A percentile compares a stretch with the other conserved stretches of the same genome.
These are phyloP conservation scores for Meloe dianella DNA, from an alignment of 2,888 invertebrate genomes.

Conservation along the genomic window DNA sequence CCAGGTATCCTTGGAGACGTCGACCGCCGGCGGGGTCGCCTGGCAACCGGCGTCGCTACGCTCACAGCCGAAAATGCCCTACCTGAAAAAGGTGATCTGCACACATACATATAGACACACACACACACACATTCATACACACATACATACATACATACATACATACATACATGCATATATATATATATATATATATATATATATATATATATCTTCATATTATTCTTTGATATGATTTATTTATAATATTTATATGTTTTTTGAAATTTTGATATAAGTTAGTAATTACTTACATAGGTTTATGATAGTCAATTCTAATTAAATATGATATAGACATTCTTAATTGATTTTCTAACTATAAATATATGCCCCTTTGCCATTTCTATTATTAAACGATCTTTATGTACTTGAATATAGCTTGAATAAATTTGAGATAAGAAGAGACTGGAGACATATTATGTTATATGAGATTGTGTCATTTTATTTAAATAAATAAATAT, in stretches of 20 bases:
- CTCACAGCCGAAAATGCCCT: conserved; percentile 44
- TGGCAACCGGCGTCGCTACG: conserved; percentile 63
- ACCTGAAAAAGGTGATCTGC: conserved; percentile 47
- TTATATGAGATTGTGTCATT: conserved; percentile 22
- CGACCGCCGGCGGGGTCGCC: conserved; percentile 60
- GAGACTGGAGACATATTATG: conserved; percentile 17
- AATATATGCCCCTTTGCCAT: background rate
- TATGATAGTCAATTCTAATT: too few relatives aligned
- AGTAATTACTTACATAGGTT: too few relatives aligned
- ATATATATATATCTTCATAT: background rate
- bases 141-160: conserved; percentile 23
- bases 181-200: background rate
- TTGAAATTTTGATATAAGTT: too few relatives aligned
- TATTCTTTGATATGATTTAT: background rate
- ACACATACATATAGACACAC: conserved; percentile 21
- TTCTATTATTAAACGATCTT: conserved; percentile 4
- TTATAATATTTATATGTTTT: background rate
- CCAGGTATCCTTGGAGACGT: conserved; percentile 64
- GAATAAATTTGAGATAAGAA: conserved; percentile 20
- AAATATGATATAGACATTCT: too few relatives aligned
- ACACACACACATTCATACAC: background rate
- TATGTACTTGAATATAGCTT: conserved; percentile 1
- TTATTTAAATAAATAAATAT: conserved; percentile 22
- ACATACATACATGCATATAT: background rate
- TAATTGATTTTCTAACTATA: too few relatives aligned